These are phyloP conservation scores for Rhyacophila evoluta DNA, from an alignment of 2,888 invertebrate genomes.

Conservation along the genomic window DNA sequence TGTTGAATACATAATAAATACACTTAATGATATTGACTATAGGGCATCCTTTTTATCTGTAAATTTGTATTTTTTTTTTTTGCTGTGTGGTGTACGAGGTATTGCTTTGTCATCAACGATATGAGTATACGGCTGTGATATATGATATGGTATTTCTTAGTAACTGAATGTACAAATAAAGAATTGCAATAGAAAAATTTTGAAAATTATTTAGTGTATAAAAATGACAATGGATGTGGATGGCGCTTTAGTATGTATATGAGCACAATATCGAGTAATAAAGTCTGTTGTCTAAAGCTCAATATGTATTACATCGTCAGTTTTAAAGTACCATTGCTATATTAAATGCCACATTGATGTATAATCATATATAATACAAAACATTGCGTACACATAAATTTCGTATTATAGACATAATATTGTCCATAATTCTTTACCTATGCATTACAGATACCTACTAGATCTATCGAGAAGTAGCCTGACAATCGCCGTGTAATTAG, in stretches of 20 bases:
- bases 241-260: not conserved
- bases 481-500: not conserved
- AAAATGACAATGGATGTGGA: not conserved
- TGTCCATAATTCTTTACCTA: not conserved
- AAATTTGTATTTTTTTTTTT: too few species aligned
- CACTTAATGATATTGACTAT: too few species aligned
- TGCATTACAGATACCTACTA: not conserved
- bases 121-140: too few species aligned
- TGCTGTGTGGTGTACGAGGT: too few species aligned
- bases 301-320: slow-evolving; percentile 24
- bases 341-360: slow-evolving; percentile 22
- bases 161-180: too few species aligned
- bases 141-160: too few species aligned
- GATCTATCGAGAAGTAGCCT: not conserved
- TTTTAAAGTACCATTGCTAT: slow-evolving; percentile 8
- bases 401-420: slow-evolving; percentile 8
- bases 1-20: too few species aligned
- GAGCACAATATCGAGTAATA: slow-evolving; percentile 16
- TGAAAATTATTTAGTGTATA: too few species aligned
- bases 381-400: not conserved
- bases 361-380: slow-evolving; percentile 1
- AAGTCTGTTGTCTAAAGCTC: slow-evolving; percentile 17
- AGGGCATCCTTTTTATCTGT: too few species aligned
- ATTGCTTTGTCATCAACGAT: too few species aligned
- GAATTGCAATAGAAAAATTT: too few species aligned